phyloP scores from a whole-genome alignment of 2,797 vertebrate genomes.

The Halcyon badia region DNA sequence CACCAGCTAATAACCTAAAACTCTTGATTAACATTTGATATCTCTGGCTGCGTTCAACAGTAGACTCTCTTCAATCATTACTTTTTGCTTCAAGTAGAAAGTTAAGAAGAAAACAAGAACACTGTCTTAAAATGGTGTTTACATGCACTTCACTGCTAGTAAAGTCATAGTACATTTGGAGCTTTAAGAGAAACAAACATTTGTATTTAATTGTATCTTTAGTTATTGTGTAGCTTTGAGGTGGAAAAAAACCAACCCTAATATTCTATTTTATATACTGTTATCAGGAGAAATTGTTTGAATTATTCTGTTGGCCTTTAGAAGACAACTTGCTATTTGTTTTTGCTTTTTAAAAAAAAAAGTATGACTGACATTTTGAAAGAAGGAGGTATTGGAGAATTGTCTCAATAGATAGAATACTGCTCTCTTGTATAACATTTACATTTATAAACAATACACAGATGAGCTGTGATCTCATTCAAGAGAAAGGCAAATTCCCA shows the following conservation, averaged over 20 bases:
- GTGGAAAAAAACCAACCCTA: background rate
- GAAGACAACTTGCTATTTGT: background rate
- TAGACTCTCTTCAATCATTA: background rate
- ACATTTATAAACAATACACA: background rate
- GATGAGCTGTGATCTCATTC: background rate
- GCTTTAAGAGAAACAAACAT: background rate
- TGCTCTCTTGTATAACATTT: background rate
- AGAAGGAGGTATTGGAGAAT: background rate
- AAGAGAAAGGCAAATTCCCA: background rate
- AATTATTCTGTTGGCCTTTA: background rate
- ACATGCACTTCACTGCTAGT: background rate
- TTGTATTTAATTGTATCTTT: background rate
- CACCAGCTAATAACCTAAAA: background rate
- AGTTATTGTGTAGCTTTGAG: background rate
- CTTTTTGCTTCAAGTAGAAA: background rate
- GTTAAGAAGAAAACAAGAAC: background rate
- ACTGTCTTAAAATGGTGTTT: background rate
- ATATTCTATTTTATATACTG: background rate
- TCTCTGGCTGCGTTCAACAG: background rate
- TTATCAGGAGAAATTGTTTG: background rate
- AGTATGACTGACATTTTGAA: background rate
- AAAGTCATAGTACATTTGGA: background rate
- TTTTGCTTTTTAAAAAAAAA: background rate
- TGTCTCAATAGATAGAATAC: background rate
- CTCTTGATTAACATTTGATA: background rate